A percentile compares a stretch with the other conserved stretches of the same genome.
Evolutionary conservation across 2,888 invertebrate species (phyloP).

Genomic region (Drosophila bunnanda): DNA sequence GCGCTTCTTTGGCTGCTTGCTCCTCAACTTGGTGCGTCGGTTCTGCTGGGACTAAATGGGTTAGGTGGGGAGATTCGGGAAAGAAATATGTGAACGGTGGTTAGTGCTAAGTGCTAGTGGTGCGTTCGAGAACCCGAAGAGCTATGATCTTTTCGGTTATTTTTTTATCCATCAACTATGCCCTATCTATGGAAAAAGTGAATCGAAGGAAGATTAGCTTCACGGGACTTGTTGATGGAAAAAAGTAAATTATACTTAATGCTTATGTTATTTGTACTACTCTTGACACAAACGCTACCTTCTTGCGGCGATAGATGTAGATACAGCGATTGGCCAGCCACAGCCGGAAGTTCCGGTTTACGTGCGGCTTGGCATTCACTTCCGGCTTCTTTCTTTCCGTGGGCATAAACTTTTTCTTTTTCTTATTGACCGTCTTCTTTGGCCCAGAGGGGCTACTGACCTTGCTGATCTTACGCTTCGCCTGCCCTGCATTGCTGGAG

Average conservation of each 20-base stretch:
- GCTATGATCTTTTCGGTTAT: not conserved
- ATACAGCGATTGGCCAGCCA: conserved; percentile 77
- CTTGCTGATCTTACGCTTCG: conserved; percentile 15
- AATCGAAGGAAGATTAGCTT: not conserved
- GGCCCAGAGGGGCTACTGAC: not conserved
- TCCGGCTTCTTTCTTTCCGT: conserved; percentile 42
- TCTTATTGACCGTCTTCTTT: conserved; percentile 21
- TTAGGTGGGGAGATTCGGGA: conserved; percentile 15
- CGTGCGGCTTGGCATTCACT: conserved; percentile 47
- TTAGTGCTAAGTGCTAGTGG: conserved; percentile 7
- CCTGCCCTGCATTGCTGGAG: not conserved
- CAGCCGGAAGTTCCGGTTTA: conserved; percentile 69
- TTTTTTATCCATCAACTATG: not conserved
- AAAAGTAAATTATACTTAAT: not conserved
- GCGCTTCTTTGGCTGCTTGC: conserved; percentile 63
- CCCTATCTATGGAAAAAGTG: not conserved
- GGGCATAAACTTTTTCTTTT: conserved; percentile 54
- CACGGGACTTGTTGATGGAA: not conserved
- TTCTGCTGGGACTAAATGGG: conserved; percentile 41
- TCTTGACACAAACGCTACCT: too few species aligned
- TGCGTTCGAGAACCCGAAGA: not conserved
- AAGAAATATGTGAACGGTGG: not conserved
- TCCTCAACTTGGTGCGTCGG: conserved; percentile 61
- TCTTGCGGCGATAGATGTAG: conserved; percentile 70
- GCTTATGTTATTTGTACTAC: too few species aligned